Percentiles rank a stretch among this genome's conserved stretches.
Evolutionary conservation across 2,888 invertebrate species (phyloP).

Genomic region (Lasioglossum pauxillum): DNA sequence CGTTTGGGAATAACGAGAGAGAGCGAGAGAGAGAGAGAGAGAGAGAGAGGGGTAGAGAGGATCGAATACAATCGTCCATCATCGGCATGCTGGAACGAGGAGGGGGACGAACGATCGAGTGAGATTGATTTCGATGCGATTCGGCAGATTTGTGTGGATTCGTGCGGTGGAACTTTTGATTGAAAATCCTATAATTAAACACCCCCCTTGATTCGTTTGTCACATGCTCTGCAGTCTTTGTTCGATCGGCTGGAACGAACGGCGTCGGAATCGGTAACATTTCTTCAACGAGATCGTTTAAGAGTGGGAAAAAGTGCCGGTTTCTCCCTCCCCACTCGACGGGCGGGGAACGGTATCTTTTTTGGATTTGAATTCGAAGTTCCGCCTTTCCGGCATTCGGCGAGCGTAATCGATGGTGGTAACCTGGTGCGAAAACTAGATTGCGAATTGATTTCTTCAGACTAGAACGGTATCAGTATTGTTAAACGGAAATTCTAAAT

Average conservation of each 20-base stretch:
- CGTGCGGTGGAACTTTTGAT: slow-evolving; percentile 48
- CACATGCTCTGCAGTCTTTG: neutral
- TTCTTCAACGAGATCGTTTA: neutral
- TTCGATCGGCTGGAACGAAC: neutral
- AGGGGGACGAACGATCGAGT: neutral
- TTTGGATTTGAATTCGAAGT: slow-evolving; percentile 47
- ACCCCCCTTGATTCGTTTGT: slow-evolving; percentile 1
- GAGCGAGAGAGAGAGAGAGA: neutral
- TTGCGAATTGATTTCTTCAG: neutral
- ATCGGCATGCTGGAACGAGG: neutral
- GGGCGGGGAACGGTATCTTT: neutral
- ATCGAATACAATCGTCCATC: neutral
- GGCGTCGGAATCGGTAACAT: neutral
- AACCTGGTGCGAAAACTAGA: slow-evolving; percentile 3
- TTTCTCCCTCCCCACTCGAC: neutral
- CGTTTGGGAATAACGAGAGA: neutral
- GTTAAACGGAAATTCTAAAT: neutral
- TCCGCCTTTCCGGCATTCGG: slow-evolving; percentile 29
- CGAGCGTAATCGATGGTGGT: slow-evolving; percentile 41
- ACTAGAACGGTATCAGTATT: neutral
- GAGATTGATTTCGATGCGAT: neutral
- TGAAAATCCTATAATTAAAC: slow-evolving; percentile 13
- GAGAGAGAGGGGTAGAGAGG: neutral
- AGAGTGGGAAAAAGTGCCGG: neutral
- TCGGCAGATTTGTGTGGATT: neutral